These are phyloP conservation scores for Caenorhabditis drosophilae DNA, from an alignment of 2,888 invertebrate species.

Conservation along the genomic window DNA sequence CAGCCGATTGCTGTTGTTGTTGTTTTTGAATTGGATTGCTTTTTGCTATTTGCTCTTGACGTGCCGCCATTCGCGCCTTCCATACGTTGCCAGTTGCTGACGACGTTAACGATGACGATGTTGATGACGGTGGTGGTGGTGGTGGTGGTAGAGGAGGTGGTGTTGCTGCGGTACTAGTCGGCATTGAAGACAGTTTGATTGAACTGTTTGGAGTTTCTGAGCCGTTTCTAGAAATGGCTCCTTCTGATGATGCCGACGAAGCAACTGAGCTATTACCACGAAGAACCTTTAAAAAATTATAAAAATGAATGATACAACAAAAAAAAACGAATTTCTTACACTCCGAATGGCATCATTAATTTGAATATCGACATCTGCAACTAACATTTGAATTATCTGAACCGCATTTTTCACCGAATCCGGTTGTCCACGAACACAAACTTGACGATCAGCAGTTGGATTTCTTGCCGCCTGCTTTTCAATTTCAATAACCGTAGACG, in stretches of 20 bases:
- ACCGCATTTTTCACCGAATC: slow-evolving; percentile 77
- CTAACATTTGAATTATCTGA: slow-evolving; percentile 85
- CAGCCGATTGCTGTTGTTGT: not conserved
- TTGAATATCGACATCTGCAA: slow-evolving; percentile 87
- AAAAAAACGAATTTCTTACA: not conserved
- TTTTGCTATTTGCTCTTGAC: slow-evolving; percentile 72
- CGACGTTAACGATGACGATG: slow-evolving; percentile 76
- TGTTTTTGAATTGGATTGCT: not conserved
- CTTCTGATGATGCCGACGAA: slow-evolving; percentile 41
- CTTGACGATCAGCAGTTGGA: slow-evolving; percentile 84
- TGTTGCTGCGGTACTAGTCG: slow-evolving; percentile 37
- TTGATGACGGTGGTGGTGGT: slow-evolving; percentile 78
- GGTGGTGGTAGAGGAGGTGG: slow-evolving; percentile 76
- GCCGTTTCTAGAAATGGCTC: slow-evolving; percentile 12
- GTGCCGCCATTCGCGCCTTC: slow-evolving; percentile 76
- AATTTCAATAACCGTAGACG: slow-evolving; percentile 91
- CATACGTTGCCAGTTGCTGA: slow-evolving; percentile 82
- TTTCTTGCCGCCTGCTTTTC: slow-evolving; percentile 83
- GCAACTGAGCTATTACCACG: slow-evolving; percentile 37
- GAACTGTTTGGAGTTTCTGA: slow-evolving; percentile 9
- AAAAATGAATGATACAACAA: not conserved
- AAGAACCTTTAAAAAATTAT: slow-evolving; percentile 19
- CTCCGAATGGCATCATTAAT: slow-evolving; percentile 57
- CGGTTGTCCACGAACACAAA: slow-evolving; percentile 80
- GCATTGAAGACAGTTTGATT: slow-evolving; percentile 65